A percentile compares a stretch with the other conserved stretches of the same genome.
These are phyloP conservation scores for Crotophaga sulcirostris DNA, from an alignment of 2,113 vertebrate species.

Conservation along the genomic window DNA sequence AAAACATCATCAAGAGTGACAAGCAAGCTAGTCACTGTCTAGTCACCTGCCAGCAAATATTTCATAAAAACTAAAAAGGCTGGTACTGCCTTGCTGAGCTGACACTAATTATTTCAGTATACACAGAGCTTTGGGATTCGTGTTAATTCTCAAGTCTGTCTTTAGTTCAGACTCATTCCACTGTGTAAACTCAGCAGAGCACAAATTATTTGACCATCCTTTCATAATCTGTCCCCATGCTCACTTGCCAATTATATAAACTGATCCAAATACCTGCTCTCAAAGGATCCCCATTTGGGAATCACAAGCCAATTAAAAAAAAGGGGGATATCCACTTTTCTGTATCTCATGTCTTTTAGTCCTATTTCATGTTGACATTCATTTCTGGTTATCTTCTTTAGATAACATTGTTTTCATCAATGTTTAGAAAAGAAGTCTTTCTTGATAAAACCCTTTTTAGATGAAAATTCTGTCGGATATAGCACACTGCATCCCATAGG, in stretches of 20 bases:
- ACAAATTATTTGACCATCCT: constrained; percentile 72
- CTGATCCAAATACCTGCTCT: constrained; percentile 64
- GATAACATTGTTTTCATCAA: not conserved
- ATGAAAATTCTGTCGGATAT: not conserved
- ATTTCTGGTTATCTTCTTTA: not conserved
- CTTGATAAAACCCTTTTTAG: not conserved
- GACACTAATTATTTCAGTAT: constrained; percentile 71
- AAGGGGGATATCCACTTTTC: not conserved
- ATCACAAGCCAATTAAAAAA: constrained; percentile 36
- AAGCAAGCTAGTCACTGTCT: constrained; percentile 47
- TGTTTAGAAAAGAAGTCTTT: not conserved
- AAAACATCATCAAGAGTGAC: constrained; percentile 38
- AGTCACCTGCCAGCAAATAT: constrained; percentile 43
- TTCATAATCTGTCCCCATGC: constrained; percentile 64
- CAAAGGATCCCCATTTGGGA: constrained; percentile 22
- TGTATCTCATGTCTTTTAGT: not conserved
- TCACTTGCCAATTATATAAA: constrained; percentile 63
- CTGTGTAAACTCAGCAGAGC: constrained; percentile 64
- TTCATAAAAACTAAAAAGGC: constrained; percentile 50
- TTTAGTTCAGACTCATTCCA: constrained; percentile 68
- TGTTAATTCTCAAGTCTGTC: constrained; percentile 70
- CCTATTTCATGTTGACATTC: not conserved
- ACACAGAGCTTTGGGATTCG: constrained; percentile 58
- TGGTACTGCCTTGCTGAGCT: constrained; percentile 54
- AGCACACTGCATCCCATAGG: not conserved